Percentiles rank a stretch among this genome's conserved stretches.
Conservation (phyloP, 2,888 invertebrate species). For the Drosophila flavopinicola region DNA sequence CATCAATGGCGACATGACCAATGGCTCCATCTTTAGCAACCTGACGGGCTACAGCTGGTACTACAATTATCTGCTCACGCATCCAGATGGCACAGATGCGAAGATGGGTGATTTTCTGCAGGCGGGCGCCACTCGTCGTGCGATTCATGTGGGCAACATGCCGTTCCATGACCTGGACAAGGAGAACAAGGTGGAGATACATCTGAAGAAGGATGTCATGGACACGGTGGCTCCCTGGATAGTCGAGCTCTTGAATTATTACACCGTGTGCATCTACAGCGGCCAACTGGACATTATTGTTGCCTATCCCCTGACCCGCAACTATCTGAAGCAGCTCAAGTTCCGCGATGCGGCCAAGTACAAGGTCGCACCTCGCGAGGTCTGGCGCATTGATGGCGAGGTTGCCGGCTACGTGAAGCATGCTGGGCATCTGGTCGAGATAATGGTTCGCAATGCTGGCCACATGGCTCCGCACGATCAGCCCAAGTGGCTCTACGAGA, state of each 20-base stretch:
- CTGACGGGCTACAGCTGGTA: conserved; percentile 82
- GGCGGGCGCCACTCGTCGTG: conserved; percentile 86
- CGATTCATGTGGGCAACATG: conserved; percentile 93
- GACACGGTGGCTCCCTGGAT: conserved; percentile 91
- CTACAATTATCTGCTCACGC: conserved; percentile 86
- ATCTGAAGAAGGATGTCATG: conserved; percentile 91
- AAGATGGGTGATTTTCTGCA: conserved; percentile 81
- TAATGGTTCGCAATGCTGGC: conserved; percentile 91
- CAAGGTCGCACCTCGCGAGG: conserved; percentile 87
- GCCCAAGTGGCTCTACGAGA: conserved; percentile 90
- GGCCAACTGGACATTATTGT: conserved; percentile 97
- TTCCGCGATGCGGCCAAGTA: conserved; percentile 89
- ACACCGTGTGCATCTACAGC: conserved; percentile 90
- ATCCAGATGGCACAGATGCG: conserved; percentile 87
- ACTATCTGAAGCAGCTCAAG: conserved; percentile 89
- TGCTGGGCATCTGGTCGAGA: conserved; percentile 89
- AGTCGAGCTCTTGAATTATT: conserved; percentile 87
- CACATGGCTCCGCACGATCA: conserved; percentile 93
- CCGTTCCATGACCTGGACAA: conserved; percentile 87
- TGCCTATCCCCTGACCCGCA: conserved; percentile 93
- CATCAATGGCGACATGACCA: conserved; percentile 86
- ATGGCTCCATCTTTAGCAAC: conserved; percentile 89
- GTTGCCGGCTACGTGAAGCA: conserved; percentile 91
- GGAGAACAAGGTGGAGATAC: conserved; percentile 87
- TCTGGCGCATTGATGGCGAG: conserved; percentile 89